Evolutionary conservation across 2,113 vertebrate species (phyloP).

Genomic region (Anoura caudifer): DNA sequence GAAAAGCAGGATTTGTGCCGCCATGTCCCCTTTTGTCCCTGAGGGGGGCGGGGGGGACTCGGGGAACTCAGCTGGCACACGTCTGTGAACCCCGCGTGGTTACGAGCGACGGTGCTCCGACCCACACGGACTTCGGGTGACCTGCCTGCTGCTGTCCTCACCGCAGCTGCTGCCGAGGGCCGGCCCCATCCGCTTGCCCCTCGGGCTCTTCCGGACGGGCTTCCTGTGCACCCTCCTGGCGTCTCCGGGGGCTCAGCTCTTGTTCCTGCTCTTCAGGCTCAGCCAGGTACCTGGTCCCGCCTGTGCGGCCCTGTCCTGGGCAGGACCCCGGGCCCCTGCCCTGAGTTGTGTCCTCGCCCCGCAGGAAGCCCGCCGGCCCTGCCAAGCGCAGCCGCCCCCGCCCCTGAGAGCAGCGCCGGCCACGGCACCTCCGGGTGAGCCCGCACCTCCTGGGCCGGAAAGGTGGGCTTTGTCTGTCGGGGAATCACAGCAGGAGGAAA

Average conservation of each 20-base stretch:
- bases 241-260: constrained; percentile 75
- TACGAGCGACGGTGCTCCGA: accelerated
- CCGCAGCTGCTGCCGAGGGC: constrained; percentile 74
- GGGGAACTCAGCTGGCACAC: accelerated
- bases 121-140: accelerated
- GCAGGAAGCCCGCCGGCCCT: background rate
- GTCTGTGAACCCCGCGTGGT: accelerated
- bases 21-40: background rate
- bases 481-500: background rate
- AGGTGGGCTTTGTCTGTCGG: background rate
- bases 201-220: constrained; percentile 71
- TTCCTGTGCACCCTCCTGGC: constrained; percentile 74
- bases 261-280: constrained; percentile 84
- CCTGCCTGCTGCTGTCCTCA: background rate
- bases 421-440: constrained; percentile 70
- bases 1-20: background rate
- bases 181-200: constrained; percentile 69
- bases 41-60: too few species aligned
- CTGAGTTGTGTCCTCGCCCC: background rate
- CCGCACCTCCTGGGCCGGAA: accelerated
- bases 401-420: background rate
- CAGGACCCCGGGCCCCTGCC: accelerated
- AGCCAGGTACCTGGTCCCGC: constrained; percentile 46
- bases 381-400: background rate
- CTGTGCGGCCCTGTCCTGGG: background rate